Conservation (phyloP, 2,113 vertebrate species). For the Zapus hudsonius region DNA sequence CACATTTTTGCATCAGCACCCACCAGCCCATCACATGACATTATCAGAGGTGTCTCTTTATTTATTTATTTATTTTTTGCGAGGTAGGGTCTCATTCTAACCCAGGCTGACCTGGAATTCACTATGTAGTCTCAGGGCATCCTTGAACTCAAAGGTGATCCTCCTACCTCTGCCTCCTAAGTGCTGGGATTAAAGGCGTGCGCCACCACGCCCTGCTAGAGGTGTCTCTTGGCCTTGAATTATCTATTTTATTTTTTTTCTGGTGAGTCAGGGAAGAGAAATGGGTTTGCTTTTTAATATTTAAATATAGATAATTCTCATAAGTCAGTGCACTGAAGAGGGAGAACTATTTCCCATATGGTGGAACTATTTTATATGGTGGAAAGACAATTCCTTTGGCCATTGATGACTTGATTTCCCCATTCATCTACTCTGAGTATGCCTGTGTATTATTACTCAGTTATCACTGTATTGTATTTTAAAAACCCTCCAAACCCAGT, state of each 20-base stretch:
- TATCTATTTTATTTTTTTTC: neutral
- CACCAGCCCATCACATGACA: neutral
- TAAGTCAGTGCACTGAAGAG: neutral
- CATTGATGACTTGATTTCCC: constrained; percentile 2
- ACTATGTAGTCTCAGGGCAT: too few species aligned
- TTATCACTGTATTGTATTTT: neutral
- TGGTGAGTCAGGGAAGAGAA: constrained; percentile 40
- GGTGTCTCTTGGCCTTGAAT: neutral
- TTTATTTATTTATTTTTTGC: too few species aligned
- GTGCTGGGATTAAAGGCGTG: too few species aligned
- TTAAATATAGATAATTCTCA: constrained; percentile 34
- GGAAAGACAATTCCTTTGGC: neutral
- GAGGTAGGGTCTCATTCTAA: too few species aligned
- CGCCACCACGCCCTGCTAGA: too few species aligned
- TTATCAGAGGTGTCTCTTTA: neutral
- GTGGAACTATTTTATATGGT: too few species aligned
- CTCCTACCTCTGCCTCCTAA: too few species aligned
- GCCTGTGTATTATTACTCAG: neutral
- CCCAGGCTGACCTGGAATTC: too few species aligned
- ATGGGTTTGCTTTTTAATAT: constrained; percentile 41
- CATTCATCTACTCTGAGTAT: neutral
- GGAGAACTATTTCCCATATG: neutral
- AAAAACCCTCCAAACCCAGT: neutral
- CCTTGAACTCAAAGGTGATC: too few species aligned
- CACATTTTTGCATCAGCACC: constrained; percentile 12